These are phyloP conservation scores for Perdita meconis DNA, from an alignment of 2,888 invertebrate genomes.

Conservation along the genomic window DNA sequence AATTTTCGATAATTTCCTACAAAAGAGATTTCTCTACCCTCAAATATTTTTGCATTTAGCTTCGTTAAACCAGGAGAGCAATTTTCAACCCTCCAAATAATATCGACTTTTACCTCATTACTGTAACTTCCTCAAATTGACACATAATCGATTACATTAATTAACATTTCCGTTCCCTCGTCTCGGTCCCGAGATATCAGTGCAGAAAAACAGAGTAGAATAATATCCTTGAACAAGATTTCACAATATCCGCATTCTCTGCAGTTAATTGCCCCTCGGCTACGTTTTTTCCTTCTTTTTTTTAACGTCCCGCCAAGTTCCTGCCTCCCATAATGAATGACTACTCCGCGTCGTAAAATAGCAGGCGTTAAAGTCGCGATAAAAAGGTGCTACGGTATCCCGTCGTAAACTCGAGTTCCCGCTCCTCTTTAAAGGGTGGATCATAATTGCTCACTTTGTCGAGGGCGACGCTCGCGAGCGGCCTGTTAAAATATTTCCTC, in stretches of 20 bases:
- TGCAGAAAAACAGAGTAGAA: neutral
- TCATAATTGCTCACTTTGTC: conserved; percentile 65
- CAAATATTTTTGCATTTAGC: too few species aligned
- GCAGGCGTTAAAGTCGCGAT: conserved; percentile 44
- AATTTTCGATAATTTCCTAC: too few species aligned
- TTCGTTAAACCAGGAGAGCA: too few species aligned
- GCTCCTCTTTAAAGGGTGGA: conserved; percentile 44
- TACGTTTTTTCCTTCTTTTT: too few species aligned
- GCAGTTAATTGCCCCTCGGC: conserved; percentile 1
- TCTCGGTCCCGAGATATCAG: neutral
- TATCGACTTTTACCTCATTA: too few species aligned
- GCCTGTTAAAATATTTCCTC: conserved; percentile 66
- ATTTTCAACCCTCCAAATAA: too few species aligned
- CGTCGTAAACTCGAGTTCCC: conserved; percentile 43
- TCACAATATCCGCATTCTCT: neutral
- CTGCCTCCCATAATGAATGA: conserved; percentile 39
- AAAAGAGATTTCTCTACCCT: too few species aligned
- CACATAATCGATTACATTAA: too few species aligned
- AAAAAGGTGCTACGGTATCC: conserved; percentile 44
- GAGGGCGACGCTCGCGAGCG: conserved; percentile 15
- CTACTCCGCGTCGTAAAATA: conserved; percentile 33
- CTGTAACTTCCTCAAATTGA: too few species aligned
- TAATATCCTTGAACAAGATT: neutral
- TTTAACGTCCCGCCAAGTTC: conserved; percentile 6
- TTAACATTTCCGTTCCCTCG: neutral